A percentile compares a stretch with the other conserved stretches of the same genome.
Evolutionary conservation across 1,140 invertebrate genomes (phyloP).

Genomic region (Calliphora vicina): DNA sequence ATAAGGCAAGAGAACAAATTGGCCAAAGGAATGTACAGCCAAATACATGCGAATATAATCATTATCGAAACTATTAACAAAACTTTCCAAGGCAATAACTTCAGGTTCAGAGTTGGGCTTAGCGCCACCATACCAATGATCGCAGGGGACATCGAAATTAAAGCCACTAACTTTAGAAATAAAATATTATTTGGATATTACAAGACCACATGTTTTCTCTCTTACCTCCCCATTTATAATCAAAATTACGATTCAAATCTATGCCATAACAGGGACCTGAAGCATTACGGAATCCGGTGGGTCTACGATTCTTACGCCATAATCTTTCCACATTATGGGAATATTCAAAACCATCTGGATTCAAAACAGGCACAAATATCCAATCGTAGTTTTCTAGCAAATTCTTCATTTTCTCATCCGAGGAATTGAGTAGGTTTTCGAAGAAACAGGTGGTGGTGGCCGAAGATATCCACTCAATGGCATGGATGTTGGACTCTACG

Average conservation of each 20-base stretch:
- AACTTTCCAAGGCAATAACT: constrained; percentile 69
- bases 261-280: constrained; percentile 68
- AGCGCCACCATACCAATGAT: constrained; percentile 74
- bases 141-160: constrained; percentile 68
- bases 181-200: constrained; percentile 38
- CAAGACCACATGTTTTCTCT: constrained; percentile 49
- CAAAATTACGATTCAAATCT: constrained; percentile 77
- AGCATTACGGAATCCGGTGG: constrained; percentile 47
- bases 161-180: constrained; percentile 55
- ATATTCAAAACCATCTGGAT: too few relatives aligned
- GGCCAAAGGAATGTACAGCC: constrained; percentile 66
- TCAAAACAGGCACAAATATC: constrained; percentile 74
- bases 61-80: constrained; percentile 64
- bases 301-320: constrained; percentile 66
- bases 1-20: constrained; percentile 66
- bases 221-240: constrained; percentile 67
- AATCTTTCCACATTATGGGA: constrained; percentile 59
- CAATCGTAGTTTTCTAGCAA: constrained; percentile 67
- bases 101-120: constrained; percentile 81
- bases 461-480: too few relatives aligned
- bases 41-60: constrained; percentile 65
- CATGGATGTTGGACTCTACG: constrained; percentile 68
- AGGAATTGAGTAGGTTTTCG: constrained; percentile 63
- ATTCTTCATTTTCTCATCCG: constrained; percentile 52
- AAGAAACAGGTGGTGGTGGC: constrained; percentile 67